These are phyloP conservation scores for Arctopsyche grandis DNA, from an alignment of 1,140 invertebrate species.

Conservation along the genomic window DNA sequence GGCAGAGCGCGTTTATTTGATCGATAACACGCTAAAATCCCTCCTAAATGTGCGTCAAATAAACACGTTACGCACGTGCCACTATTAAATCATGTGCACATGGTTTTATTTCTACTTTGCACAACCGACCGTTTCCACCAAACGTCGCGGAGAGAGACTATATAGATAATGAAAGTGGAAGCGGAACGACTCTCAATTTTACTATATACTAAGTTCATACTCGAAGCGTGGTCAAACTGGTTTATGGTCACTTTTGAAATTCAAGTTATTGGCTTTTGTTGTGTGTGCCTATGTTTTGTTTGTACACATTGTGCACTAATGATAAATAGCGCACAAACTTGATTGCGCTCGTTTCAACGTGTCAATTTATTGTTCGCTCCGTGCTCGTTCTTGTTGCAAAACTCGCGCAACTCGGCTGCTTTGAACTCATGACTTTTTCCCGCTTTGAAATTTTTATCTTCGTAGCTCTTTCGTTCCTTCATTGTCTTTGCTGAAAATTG, in stretches of 20 bases:
- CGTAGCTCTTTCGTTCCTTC: too few relatives aligned
- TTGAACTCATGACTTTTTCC: too few relatives aligned
- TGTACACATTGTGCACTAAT: too few relatives aligned
- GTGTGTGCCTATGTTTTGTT: background rate
- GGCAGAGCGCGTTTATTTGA: background rate
- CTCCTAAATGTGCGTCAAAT: background rate
- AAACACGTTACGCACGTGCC: too few relatives aligned
- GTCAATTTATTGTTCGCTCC: too few relatives aligned
- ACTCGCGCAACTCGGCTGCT: too few relatives aligned
- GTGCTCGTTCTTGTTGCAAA: too few relatives aligned
- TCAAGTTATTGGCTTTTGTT: slow-evolving; percentile 5
- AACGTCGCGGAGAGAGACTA: background rate
- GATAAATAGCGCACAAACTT: background rate
- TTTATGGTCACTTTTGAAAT: slow-evolving; percentile 26
- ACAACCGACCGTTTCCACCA: too few relatives aligned
- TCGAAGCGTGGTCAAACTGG: slow-evolving; percentile 33
- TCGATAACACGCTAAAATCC: slow-evolving; percentile 7
- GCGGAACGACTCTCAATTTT: slow-evolving; percentile 42
- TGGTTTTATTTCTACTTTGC: too few relatives aligned
- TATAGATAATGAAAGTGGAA: slow-evolving; percentile 44
- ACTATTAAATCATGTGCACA: too few relatives aligned
- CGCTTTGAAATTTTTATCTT: too few relatives aligned
- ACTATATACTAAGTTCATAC: slow-evolving; percentile 20
- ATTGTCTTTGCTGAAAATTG: too few relatives aligned
- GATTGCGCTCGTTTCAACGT: background rate